Base-by-base conservation (phyloP, 2,113 vertebrate genomes). In the Urocolius indicus region DNA sequence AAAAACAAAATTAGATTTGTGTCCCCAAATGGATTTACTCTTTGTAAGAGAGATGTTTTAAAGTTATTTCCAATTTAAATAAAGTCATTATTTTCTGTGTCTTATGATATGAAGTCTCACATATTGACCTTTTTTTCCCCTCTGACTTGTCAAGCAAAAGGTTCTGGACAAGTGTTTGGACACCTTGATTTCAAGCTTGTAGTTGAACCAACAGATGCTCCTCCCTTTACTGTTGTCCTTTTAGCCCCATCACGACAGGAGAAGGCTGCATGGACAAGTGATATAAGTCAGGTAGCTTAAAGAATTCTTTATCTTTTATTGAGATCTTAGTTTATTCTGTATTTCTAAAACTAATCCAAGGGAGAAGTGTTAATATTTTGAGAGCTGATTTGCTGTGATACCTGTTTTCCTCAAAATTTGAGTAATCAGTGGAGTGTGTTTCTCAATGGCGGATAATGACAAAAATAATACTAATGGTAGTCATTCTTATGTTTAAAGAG, bases 201-300 rank as follows among this genome's bases (percentile, higher is more conserved):
- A 9, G 98, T 99, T 46, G 99, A 99, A 96, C 98, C 99, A 4
- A 84, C 98, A 0, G 99, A 99, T 78, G 97, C 98, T 14, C 97
- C 99, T 72, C 89, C 99, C 3, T 99, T 99, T 96, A 99, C 99
- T 9, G 98, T 99, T 67, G 99, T 99, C 21, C 97, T 99, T 54
- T 91, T 99, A 95, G 98, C 99, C 3, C 99, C 99, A 2, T 99
- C 99, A 0, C 98, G 99, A 27, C 99, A 99, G 96, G 99, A 99
- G 97, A 99, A 99, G 90, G 99, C 99, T 34, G 99, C 99, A 1
- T 99, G 99, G 99, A 99, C 98, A 86, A 99, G 99, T 23, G 99
- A 99, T 96, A 99, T 99, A 91, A 99, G 99, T 95, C 99, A 99
- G 99, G 99, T 99, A 96, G 97, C 63, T n/a, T 18, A 12, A 36